Percentiles rank a stretch among this genome's conserved stretches.
These are phyloP conservation scores for Eptatretus atami DNA, from an alignment of 2,797 vertebrate genomes.

Conservation along the genomic window DNA sequence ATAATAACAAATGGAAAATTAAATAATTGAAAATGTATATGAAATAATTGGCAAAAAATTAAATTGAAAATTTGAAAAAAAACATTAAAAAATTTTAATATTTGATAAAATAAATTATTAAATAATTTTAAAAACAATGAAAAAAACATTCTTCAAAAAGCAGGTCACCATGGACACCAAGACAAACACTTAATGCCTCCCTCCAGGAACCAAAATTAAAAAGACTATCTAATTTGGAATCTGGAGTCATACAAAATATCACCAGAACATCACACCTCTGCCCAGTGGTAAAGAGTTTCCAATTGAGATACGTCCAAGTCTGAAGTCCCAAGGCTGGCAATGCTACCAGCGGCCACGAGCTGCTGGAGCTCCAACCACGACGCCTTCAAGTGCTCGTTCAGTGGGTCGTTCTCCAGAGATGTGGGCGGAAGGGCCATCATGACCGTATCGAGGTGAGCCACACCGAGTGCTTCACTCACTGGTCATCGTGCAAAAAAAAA, in stretches of 20 bases:
- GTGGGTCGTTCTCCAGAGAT: conserved; percentile 28
- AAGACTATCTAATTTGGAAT: not conserved
- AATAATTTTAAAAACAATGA: too few species aligned
- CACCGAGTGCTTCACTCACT: conserved; percentile 50
- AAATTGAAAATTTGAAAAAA: too few species aligned
- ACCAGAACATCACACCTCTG: conserved; percentile 28
- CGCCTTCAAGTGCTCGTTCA: conserved; percentile 47
- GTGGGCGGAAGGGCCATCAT: conserved; percentile 49
- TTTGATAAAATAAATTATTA: too few species aligned
- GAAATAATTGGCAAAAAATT: too few species aligned
- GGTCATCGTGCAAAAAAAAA: not conserved
- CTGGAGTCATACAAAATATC: conserved; percentile 6
- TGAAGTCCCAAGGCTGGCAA: conserved; percentile 68
- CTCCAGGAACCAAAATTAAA: not conserved
- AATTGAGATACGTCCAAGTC: conserved; percentile 70
- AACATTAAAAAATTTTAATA: too few species aligned
- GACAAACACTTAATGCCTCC: too few species aligned
- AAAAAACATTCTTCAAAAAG: too few species aligned
- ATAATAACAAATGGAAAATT: too few species aligned
- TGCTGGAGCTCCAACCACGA: conserved; percentile 63
- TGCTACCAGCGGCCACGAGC: conserved; percentile 39
- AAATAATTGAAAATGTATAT: too few species aligned
- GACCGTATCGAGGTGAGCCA: conserved; percentile 70
- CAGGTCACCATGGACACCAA: too few species aligned
- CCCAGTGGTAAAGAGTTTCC: conserved; percentile 79